Evolutionary conservation across 1,140 invertebrate species (phyloP).

Genomic region (Mylabris phalerata): DNA sequence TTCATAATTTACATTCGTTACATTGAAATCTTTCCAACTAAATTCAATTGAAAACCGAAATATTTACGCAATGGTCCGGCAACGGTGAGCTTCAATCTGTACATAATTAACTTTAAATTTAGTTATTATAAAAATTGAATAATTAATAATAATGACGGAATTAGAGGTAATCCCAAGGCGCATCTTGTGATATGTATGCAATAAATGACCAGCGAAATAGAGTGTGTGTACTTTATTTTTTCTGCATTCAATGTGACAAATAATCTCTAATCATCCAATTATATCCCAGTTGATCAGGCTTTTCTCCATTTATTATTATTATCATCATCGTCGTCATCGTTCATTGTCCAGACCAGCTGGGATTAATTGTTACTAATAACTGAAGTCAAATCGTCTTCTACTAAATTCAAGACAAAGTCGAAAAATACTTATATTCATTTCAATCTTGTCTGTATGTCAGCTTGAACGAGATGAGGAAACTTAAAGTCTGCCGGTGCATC

Average conservation of each 20-base stretch:
- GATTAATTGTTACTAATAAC: not conserved
- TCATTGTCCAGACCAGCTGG: not conserved
- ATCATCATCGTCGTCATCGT: not conserved
- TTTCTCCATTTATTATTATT: not conserved
- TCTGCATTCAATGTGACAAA: not conserved
- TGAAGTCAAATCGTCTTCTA: conserved; percentile 8
- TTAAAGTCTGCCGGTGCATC: conserved; percentile 31
- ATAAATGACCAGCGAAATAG: conserved; percentile 4
- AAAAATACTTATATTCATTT: conserved; percentile 27
- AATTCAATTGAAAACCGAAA: conserved; percentile 6
- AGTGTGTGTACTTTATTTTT: not conserved
- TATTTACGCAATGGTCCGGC: not conserved
- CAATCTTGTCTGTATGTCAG: conserved; percentile 29
- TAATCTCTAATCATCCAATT: not conserved
- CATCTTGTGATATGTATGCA: conserved; percentile 27
- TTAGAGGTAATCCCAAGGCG: conserved; percentile 1
- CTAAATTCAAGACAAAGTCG: conserved; percentile 24
- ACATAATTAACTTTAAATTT: not conserved
- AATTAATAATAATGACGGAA: not conserved
- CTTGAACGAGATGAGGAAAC: conserved; percentile 21
- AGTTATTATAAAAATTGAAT: not conserved
- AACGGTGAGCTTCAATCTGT: not conserved
- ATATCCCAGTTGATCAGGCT: not conserved
- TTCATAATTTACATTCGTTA: conserved; percentile 32
- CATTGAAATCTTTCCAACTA: conserved; percentile 23